Percentiles rank a stretch among this genome's conserved stretches.
phyloP scores from a whole-genome alignment of 2,113 vertebrate genomes.

The Rhinolophus ferrumequinum region DNA sequence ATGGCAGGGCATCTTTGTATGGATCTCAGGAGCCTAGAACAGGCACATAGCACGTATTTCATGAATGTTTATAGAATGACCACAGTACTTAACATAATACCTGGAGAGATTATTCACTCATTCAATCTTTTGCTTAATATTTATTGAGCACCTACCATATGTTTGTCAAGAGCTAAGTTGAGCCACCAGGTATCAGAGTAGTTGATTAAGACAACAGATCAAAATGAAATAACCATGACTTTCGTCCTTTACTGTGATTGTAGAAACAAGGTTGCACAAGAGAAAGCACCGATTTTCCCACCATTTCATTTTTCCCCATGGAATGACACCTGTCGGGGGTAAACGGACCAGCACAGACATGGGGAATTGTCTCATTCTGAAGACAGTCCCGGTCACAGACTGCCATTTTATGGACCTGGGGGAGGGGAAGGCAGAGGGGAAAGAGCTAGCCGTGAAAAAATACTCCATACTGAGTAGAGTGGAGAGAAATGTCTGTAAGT shows the following conservation, averaged over 20 bases:
- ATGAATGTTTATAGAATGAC: neutral
- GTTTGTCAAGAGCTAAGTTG: neutral
- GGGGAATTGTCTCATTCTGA: neutral
- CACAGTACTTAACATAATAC: neutral
- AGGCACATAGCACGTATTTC: neutral
- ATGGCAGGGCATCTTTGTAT: neutral
- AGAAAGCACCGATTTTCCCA: neutral
- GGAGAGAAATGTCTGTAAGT: neutral
- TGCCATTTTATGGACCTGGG: neutral
- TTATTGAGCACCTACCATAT: neutral
- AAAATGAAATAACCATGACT: neutral
- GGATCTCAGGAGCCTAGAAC: neutral
- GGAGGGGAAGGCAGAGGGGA: fast-evolving
- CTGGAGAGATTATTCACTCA: neutral
- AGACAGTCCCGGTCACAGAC: neutral
- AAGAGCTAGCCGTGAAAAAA: neutral
- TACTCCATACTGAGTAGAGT: neutral
- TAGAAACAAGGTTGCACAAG: neutral
- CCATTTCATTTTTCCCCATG: neutral
- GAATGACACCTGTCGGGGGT: neutral
- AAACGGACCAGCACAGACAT: neutral
- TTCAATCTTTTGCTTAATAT: neutral
- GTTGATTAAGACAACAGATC: neutral
- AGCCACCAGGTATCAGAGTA: neutral
- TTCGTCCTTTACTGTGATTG: neutral